Base-by-base conservation (phyloP, 2,888 invertebrate species). In the Drepanosiphum platanoidis region DNA sequence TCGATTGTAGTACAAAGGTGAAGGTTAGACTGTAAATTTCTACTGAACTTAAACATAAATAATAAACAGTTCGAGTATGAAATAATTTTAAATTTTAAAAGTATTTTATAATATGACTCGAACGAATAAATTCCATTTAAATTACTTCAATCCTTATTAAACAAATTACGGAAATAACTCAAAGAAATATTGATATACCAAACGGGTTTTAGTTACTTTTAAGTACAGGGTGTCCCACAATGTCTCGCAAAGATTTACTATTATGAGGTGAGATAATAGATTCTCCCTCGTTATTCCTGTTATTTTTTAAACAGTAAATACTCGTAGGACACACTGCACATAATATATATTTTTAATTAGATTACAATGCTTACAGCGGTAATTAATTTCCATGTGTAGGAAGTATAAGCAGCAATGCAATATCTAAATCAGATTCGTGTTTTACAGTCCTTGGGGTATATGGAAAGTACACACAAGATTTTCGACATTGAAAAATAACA, bases 401-500 rank as follows among this genome's bases (percentile, higher is more conserved):
- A 66, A 66, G 42, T 66, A 42, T 42, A 3, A n/a, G n/a, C 27
- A 15, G 27, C 1, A 9, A 68, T 68, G 7, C 34, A 34, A 34
- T 68, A 68, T 68, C 18, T 34, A 1, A 68, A 68, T 68, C 68
- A 18, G 15, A 7, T 68, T 68, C 34, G 32, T 42, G 32, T 58
- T 71, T 71, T 71, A 30, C 15, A 81, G 61, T 81, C 81, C 71
- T 81, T 81, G 71, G 30, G 11, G 11, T 61, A 9, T 3, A 61
- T 42, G 4, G 36, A 81, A 71, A 81, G 52, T 71, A 22, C 39
- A 13, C 11, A 71, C 46, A 68, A 80, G 36, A 80, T 58, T 13
- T 81, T 61, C 32, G 71, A 72, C 71, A 81, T 81, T 81, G 81
- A 81, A 61, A 32, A 71, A n/a, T n/a, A n/a, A 71, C 9, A 46